Base-by-base conservation (phyloP, 2,888 invertebrate genomes). In the Parnassius glacialis region DNA sequence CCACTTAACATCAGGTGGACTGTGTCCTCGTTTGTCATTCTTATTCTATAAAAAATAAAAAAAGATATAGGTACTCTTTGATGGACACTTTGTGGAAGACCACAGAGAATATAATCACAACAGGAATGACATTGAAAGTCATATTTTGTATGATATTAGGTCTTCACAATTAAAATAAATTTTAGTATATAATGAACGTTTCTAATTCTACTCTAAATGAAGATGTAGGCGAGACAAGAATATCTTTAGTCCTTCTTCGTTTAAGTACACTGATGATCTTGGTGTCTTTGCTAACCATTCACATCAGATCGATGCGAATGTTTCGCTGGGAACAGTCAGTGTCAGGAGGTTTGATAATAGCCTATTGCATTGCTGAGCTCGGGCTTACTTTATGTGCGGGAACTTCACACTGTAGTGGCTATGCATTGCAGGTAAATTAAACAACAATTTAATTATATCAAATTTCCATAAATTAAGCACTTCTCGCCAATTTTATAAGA, bases 301-400 rank as follows among this genome's bases (percentile, higher is more conserved):
- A 87, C 64, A 10, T 85, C 25, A 72, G 82, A 1, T 81, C 84
- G 0, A 47, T 87, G 66, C 74, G 80, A 34, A 77, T 85, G 20
- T 86, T 87, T 62, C 76, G 80, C 0, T 89, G 85, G 86, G 88
- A 89, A 67, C 83, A 81, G 56, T 73, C 81, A 0, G 81, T 87
- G 10, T 75, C 83, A 3, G 87, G 84, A 0, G 88, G 88, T 0
- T 60, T 87, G 1, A 54, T 85, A 2, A 78, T 85, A n/a, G 83
- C 87, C 0, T 87, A 80, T 54, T 64, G 69, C 53, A 54, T 87
- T 2, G 74, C 76, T 0, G 57, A 67, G 5, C 42, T 76, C 0
- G 87, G 85, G 0, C 61, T 87, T 43, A 73, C 75, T 0, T 7
- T 87, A 5, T 77, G 79, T 44, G 73, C 80, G 2, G 81, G 77